These are phyloP conservation scores for Schlechtendalia chinensis DNA, from an alignment of 1,140 invertebrate genomes.

Conservation along the genomic window DNA sequence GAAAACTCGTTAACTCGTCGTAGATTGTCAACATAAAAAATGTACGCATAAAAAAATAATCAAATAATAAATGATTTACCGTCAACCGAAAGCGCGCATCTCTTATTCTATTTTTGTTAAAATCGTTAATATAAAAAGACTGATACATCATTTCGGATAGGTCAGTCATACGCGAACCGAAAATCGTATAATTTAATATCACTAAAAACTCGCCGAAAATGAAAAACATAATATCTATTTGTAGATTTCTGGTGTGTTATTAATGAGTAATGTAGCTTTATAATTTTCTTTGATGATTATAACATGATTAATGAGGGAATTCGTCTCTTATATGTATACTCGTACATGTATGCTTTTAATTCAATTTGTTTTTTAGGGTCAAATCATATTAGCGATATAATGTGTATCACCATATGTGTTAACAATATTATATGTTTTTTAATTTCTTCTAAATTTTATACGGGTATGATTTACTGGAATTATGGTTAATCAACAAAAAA, in stretches of 20 bases:
- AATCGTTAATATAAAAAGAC: not conserved
- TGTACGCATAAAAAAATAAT: too few species aligned
- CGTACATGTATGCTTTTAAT: not conserved
- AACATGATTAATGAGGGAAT: slow-evolving; percentile 6
- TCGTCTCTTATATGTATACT: not conserved
- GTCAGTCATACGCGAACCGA: not conserved
- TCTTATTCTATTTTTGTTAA: too few species aligned
- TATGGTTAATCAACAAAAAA: too few species aligned
- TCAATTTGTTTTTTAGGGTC: not conserved
- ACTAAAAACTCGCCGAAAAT: not conserved
- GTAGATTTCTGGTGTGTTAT: not conserved
- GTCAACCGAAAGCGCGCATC: too few species aligned
- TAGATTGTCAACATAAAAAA: too few species aligned
- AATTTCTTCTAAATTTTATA: too few species aligned
- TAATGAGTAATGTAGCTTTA: not conserved
- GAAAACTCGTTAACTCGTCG: too few species aligned
- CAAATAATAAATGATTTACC: too few species aligned
- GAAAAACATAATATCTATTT: slow-evolving; percentile 5
- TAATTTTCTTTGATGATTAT: slow-evolving; percentile 7
- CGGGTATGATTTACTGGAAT: too few species aligned
- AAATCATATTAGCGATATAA: not conserved
- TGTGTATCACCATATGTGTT: not conserved
- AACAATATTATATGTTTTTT: too few species aligned
- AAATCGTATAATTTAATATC: not conserved
- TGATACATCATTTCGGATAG: not conserved